Base-by-base conservation (phyloP, 2,113 vertebrate genomes). In the Aplodontia rufa region DNA sequence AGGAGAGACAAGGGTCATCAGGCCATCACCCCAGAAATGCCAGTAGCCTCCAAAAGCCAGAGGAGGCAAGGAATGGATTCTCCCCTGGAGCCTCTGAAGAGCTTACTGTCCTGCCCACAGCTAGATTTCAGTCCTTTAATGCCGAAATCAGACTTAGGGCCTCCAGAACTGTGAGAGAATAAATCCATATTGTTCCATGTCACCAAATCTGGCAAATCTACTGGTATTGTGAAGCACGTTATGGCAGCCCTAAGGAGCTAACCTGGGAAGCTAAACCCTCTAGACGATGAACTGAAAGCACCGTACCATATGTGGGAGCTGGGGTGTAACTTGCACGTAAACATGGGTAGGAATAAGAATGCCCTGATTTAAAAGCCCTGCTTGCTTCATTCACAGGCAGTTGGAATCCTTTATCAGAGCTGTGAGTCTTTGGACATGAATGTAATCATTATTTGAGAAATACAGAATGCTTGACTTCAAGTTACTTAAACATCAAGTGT, bases 281-380 rank as follows among this genome's bases (percentile, higher is more conserved):
- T n/a, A 93, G 40, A 69, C 4, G 19, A 49, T 68, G 30, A 71
- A 79, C 49, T 5, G 32, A 47, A 84, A 74, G 32, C 17, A n/a
- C n/a, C 7, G 32, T 13, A n/a, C n/a, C 7, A 16, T 26, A 35
- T 24, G 10, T 64, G 51, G 30, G 30, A 24, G 19, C 14, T 20
- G 14, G 37, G 24, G 32, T 19, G 1, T 58, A 53, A 69, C 8
- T 83, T 35, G 64, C 35, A 28, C 20, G 17, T 12, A n/a, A 24
- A 47, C 22, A 3, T 0, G 40, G 32, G 53, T 35, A 14, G 3
- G 20, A 20, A 3, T 0, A 1, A 80, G 24, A 19, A 20, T 10
- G 37, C 6, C 47, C 30, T 62, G 2, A 20, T 66, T 68, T 16
- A 91, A 93, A 53, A 49, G 45, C 24, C 51, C 32, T 64, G 24